Evolutionary conservation across 2,797 vertebrate species (phyloP).

Genomic region (Chanos chanos): DNA sequence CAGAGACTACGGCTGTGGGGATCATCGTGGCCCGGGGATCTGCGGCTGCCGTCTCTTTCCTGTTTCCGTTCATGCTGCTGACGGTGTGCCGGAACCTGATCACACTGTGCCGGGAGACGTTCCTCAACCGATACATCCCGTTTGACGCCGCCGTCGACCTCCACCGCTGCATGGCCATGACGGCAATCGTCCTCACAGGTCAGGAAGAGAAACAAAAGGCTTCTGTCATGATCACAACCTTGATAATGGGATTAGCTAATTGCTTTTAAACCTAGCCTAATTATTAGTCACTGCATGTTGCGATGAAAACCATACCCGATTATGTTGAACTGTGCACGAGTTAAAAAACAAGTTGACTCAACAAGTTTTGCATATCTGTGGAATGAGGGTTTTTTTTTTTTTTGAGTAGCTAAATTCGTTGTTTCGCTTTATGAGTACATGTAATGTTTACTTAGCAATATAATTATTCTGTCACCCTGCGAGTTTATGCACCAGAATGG

Average conservation of each 20-base stretch:
- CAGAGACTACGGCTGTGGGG: constrained; percentile 81
- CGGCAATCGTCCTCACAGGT: constrained; percentile 86
- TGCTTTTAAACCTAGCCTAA: background rate
- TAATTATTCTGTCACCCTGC: too few species aligned
- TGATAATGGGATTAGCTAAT: background rate
- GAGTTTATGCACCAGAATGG: too few species aligned
- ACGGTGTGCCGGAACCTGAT: constrained; percentile 98
- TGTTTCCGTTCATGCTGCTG: constrained; percentile 94
- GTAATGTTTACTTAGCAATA: too few species aligned
- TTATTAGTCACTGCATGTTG: too few species aligned
- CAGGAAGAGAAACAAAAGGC: background rate
- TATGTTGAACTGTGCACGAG: too few species aligned
- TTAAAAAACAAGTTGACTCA: too few species aligned
- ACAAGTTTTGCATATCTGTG: too few species aligned
- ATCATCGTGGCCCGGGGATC: constrained; percentile 86
- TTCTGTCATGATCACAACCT: too few species aligned
- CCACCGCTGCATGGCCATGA: constrained; percentile 87
- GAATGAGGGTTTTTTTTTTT: too few species aligned
- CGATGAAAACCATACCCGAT: too few species aligned
- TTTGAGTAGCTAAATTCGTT: too few species aligned
- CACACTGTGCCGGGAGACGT: constrained; percentile 89
- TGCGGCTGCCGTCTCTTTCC: constrained; percentile 88
- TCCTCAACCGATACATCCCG: constrained; percentile 92
- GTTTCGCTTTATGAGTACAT: too few species aligned
- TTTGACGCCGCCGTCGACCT: constrained; percentile 95